These are phyloP conservation scores for Cryptosula pallasiana DNA, from an alignment of 2,888 invertebrate species.

Conservation along the genomic window DNA sequence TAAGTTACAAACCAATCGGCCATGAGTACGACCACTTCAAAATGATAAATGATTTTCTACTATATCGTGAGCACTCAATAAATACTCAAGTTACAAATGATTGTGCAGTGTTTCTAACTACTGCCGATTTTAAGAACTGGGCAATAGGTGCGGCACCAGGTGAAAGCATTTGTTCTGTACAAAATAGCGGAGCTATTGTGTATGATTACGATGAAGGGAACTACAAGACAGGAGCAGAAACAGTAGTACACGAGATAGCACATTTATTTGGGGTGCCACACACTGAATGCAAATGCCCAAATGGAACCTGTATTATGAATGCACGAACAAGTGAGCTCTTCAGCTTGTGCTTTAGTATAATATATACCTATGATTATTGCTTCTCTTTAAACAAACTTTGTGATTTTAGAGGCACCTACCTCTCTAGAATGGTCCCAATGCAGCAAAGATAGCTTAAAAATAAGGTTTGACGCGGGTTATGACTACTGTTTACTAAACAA, in stretches of 20 bases:
- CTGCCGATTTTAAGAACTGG: background rate
- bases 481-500: background rate
- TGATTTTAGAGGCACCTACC: background rate
- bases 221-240: conserved; percentile 76
- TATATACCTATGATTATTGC: too few relatives aligned
- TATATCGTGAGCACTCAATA: conserved; percentile 75
- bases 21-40: conserved; percentile 68
- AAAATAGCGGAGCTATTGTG: background rate
- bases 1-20: conserved; percentile 58
- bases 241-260: conserved; percentile 97
- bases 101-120: conserved; percentile 81
- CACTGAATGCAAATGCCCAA: conserved; percentile 49
- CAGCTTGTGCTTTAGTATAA: too few relatives aligned
- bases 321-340: background rate
- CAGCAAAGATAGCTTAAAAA: background rate
- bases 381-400: too few relatives aligned
- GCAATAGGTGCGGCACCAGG: conserved; percentile 30
- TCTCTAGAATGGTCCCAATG: background rate
- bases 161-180: background rate
- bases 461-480: background rate
- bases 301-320: background rate
- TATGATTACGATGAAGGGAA: background rate
- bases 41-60: conserved; percentile 83
- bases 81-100: conserved; percentile 84
- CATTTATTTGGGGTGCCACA: conserved; percentile 99